These are phyloP conservation scores for Pseudobourletiella spinata DNA, from an alignment of 1,140 invertebrate genomes.

Conservation along the genomic window DNA sequence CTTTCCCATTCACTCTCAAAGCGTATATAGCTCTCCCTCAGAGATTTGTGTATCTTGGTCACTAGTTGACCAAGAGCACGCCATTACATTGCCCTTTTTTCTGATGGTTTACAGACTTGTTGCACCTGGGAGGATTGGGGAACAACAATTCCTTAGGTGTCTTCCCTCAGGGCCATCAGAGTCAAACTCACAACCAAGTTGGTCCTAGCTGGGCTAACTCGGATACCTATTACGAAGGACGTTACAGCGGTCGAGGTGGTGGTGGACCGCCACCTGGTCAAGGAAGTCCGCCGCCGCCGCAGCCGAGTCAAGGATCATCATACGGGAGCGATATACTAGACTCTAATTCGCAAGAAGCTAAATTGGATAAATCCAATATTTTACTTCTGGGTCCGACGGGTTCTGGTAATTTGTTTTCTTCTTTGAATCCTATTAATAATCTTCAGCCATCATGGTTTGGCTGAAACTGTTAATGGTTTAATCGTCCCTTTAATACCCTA, in stretches of 20 bases:
- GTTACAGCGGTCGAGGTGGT: neutral
- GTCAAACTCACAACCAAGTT: slow-evolving; percentile 23
- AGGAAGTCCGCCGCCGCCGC: neutral
- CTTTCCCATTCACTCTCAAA: slow-evolving; percentile 28
- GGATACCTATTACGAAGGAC: slow-evolving; percentile 35
- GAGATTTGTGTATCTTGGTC: too few species aligned
- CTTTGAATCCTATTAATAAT: neutral
- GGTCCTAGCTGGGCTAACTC: slow-evolving; percentile 35
- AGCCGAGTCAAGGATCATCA: slow-evolving; percentile 30
- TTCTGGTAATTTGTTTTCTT: slow-evolving; percentile 53
- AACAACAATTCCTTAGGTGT: slow-evolving; percentile 48
- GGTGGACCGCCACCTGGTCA: slow-evolving; percentile 33
- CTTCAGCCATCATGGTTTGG: neutral
- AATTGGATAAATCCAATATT: slow-evolving; percentile 97
- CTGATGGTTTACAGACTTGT: too few species aligned
- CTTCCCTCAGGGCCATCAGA: slow-evolving; percentile 37
- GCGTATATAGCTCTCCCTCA: slow-evolving; percentile 25
- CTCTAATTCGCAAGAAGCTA: slow-evolving; percentile 67
- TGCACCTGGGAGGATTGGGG: slow-evolving; percentile 72
- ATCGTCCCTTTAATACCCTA: too few species aligned
- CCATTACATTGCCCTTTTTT: too few species aligned
- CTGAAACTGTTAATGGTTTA: neutral
- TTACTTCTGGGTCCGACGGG: slow-evolving; percentile 93
- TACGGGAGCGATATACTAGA: slow-evolving; percentile 77
- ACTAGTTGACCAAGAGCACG: too few species aligned